These are phyloP conservation scores for Leptoteleia sp. DNA, from an alignment of 1,140 invertebrate genomes.

Conservation along the genomic window DNA sequence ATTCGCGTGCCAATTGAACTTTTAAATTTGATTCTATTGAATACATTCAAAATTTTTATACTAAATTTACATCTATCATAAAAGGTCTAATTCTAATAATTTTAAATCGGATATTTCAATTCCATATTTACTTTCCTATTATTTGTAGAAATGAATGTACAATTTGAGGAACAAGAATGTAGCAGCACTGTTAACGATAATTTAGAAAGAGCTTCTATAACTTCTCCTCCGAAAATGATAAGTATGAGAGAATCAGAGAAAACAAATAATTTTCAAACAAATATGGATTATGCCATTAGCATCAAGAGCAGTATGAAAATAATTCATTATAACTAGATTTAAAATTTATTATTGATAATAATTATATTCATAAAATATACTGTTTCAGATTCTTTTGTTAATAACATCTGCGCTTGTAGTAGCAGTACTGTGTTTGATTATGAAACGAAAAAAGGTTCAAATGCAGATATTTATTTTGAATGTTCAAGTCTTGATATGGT, in stretches of 20 bases:
- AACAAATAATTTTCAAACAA: not conserved
- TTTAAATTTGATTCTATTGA: too few species aligned
- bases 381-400: conserved; percentile 9
- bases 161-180: conserved; percentile 10
- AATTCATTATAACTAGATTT: not conserved
- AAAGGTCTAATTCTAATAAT: too few species aligned
- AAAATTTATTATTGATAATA: not conserved
- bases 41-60: too few species aligned
- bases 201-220: not conserved
- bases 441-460: not conserved
- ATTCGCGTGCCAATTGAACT: too few species aligned
- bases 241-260: not conserved
- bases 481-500: not conserved
- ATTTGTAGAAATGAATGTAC: not conserved
- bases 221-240: not conserved
- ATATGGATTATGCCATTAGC: conserved; percentile 10
- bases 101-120: too few species aligned
- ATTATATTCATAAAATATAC: conserved; percentile 4
- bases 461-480: not conserved
- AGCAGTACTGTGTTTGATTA: conserved; percentile 15
- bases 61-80: too few species aligned
- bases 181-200: conserved; percentile 24
- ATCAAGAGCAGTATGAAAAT: conserved; percentile 13
- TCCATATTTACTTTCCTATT: too few species aligned
- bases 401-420: conserved; percentile 20